Evolutionary conservation across 2,797 vertebrate species (phyloP), one percentile per base, ranked within the genome.

Genomic region (Hydrophis major): DNA sequence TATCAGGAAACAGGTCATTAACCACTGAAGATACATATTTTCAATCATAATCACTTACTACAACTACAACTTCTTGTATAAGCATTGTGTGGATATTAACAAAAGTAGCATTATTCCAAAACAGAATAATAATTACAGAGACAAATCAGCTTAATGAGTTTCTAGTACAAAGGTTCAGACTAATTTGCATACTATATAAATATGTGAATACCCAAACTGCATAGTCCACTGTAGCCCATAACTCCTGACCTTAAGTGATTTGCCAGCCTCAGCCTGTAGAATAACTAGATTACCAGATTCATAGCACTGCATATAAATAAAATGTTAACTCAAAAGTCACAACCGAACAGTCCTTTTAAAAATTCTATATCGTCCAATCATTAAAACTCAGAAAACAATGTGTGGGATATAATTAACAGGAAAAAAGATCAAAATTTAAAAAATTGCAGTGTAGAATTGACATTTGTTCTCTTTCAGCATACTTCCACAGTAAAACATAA

Each of bases 331-430:
- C 90, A 93, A 63, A 89, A 61, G 42, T 47, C 88, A 66, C n/a
- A 32, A 42, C 56, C n/a, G 74, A 83, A 91, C 42, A 89, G 16
- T 53, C n/a, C 89, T 93, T 91, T 89, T 91, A 91, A 86, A 93
- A 91, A 91, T 66, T 78, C 20, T 86, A 50, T 86, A 93, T 93
- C 63, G 50, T 50, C 18, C 86, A 86, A 78, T n/a, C 56, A 91
- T 83, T 59, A 93, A 93, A 93, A 91, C 28, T 91, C 55, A 91
- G 27, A 93, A 27, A 57, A 61, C 50, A 86, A 63, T 57, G n/a
- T 83, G 57, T 22, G 57, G 83, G 1, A 78, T 91, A 86, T 50
- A 91, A 91, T 93, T 89, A 91, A 88, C 42, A n/a, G 47, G 57
- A 20, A 89, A 53, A 16, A 61, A 89, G 47, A 32, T 89, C 53